These are phyloP conservation scores for Cancer borealis DNA, from an alignment of 2,888 invertebrate species.

Conservation along the genomic window DNA sequence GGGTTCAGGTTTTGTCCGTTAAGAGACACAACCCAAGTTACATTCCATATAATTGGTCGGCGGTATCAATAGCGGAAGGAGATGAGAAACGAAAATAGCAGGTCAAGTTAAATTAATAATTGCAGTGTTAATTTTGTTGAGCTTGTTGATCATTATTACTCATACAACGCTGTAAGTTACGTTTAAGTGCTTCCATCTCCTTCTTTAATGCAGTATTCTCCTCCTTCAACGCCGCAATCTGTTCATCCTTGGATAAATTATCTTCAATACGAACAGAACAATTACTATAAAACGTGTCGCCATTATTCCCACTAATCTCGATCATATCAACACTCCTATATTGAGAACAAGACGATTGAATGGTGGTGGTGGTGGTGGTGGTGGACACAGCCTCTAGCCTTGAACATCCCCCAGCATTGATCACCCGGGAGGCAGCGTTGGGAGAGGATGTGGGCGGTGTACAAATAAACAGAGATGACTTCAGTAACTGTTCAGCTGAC, in stretches of 20 bases:
- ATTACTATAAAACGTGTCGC: not conserved
- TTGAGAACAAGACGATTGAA: not conserved
- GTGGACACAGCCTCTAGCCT: not conserved
- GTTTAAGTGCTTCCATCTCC: not conserved
- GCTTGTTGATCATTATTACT: not conserved
- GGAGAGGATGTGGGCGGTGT: not conserved
- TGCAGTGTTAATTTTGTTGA: not conserved
- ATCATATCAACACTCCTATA: not conserved
- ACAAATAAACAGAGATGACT: not conserved
- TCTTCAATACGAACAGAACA: not conserved
- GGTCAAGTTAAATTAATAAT: not conserved
- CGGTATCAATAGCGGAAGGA: not conserved
- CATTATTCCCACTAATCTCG: not conserved
- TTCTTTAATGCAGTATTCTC: not conserved
- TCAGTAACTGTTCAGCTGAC: not conserved
- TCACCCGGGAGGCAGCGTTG: not conserved
- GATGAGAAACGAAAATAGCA: not conserved
- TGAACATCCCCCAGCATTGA: not conserved
- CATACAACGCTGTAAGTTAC: not conserved
- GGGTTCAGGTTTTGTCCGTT: not conserved
- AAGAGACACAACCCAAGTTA: not conserved
- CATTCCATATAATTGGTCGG: not conserved
- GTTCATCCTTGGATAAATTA: not conserved
- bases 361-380: not conserved
- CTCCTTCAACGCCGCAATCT: constrained; percentile 7